Evolutionary conservation across 2,888 invertebrate genomes (phyloP), one percentile per base, ranked within the genome.

Genomic region (Ornithoptera priamus): DNA sequence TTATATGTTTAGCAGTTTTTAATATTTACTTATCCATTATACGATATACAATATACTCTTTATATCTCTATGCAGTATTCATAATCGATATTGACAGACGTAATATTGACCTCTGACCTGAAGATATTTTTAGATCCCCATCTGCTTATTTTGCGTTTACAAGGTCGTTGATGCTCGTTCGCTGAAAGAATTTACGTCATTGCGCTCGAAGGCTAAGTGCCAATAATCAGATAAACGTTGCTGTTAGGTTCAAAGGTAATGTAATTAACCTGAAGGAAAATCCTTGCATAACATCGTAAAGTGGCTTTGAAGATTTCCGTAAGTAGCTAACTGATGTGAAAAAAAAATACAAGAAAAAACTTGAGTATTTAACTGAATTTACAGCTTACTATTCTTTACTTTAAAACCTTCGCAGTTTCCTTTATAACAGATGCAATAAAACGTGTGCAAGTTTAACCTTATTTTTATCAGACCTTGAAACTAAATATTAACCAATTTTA

Each of bases 131-230:
- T 91, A 90, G 89, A 81, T 74, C 77, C 78, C 82, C 82, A 83
- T 81, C 81, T 76, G 84, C 80, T 80, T 76, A 77, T 82, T 83
- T 81, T 78, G 76, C 78, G 79, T 75, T 74, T 74, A 77, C 87
- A 85, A 90, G 90, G 91, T 81, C 87, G 77, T 78, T 78, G 74
- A 80, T 75, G 82, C 78, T 87, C 84, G 86, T 89, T 88, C 86
- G 86, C 89, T 90, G 87, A 90, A 90, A 90, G 91, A 89, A 89
- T 85, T 90, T 89, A 91, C 90, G 91, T 92, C 90, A 91, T 77
- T 72, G 72, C 76, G 77, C 78, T 80, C 81, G 86, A 88, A 87
- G 89, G 88, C 83, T 82, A 81, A 81, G 82, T 84, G 84, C 81
- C 78, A 81, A 83, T 88, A 88, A 86, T 85, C 85, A 82, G 82